Evolutionary conservation across 2,113 vertebrate genomes (phyloP), one percentile per base, ranked within the genome.

Genomic region (Cepphus grylle): DNA sequence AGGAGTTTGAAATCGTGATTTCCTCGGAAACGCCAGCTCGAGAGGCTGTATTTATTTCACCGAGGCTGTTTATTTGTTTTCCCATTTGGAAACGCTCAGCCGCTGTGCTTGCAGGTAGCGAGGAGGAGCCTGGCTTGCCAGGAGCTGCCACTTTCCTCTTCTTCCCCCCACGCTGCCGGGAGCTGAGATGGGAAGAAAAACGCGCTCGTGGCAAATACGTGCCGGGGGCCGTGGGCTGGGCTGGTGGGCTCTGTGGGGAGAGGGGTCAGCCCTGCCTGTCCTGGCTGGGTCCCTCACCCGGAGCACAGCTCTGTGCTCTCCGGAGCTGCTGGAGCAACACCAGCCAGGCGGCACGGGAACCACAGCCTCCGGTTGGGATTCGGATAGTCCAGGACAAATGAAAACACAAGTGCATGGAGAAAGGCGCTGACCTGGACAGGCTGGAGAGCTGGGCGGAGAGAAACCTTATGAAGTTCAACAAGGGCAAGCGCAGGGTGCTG

Each of bases 1-100:
- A 65, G 81, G 67, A 47, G 53, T 80, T 40, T 14, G 20, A 61
- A 86, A 69, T 53, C 0, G 0, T 0, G 53, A 21, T 82, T 92
- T 79, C 49, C 72, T 29, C 19, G 2, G 4, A 42, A 88, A 52
- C 0, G 1, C 50, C 1, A 0, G 2, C 71, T 79, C 1, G 0
- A 58, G 50, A 42, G 36, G 52, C 62, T 72, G 72, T 23, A 5
- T 86, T 80, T 83, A 38, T 80, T 80, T 67, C 26, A 25, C 56
- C 1, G 18, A 32, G 36, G 23, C 43, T 79, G 42, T 86, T 95
- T 76, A 16, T 93, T 86, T 77, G 72, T 55, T 76, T 58, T 70
- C 36, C 40, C 0, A 0, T 74, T 79, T 11, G 36, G 76, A 79
- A 88, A 65, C 0, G 3, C 43, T 93, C 49, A 29, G 65, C 83